Percentiles rank a stretch among this genome's conserved stretches.
These are phyloP conservation scores for Drosophila incognita DNA, from an alignment of 2,888 invertebrate species.

Conservation along the genomic window DNA sequence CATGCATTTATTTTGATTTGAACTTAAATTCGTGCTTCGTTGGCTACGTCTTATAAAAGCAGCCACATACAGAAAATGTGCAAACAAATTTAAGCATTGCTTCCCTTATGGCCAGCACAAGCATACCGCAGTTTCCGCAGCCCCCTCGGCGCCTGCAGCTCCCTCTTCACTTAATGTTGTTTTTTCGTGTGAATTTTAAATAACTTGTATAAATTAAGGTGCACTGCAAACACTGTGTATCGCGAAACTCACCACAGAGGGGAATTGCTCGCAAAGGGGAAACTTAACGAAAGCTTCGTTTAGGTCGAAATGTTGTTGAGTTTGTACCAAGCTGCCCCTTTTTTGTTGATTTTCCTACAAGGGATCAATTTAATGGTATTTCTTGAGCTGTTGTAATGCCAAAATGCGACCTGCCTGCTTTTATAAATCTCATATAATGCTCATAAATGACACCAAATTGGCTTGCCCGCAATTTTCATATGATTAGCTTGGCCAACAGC, in stretches of 20 bases:
- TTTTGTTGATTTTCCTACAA: not conserved
- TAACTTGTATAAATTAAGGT: conserved; percentile 79
- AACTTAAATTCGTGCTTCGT: conserved; percentile 23
- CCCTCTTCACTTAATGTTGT: conserved; percentile 60
- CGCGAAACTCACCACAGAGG: conserved; percentile 36
- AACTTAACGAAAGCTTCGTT: conserved; percentile 47
- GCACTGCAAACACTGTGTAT: conserved; percentile 35
- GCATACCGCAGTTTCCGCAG: conserved; percentile 2
- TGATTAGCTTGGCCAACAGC: conserved; percentile 51
- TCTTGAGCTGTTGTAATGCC: conserved; percentile 41
- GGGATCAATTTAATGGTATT: conserved; percentile 33
- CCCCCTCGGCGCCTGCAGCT: not conserved
- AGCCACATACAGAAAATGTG: conserved; percentile 34
- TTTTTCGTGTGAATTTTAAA: conserved; percentile 80
- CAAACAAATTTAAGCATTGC: conserved; percentile 58
- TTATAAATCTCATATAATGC: conserved; percentile 69
- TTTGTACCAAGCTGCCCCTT: conserved; percentile 2
- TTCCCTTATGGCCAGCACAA: conserved; percentile 60
- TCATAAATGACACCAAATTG: conserved; percentile 60
- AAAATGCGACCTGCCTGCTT: conserved; percentile 19
- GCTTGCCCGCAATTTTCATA: conserved; percentile 36
- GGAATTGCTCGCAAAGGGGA: conserved; percentile 32
- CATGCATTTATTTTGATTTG: conserved; percentile 57
- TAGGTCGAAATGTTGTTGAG: conserved; percentile 49
- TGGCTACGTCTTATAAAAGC: conserved; percentile 34